Conservation (phyloP, 2,888 invertebrate species). For the Entomobrya proxima region DNA sequence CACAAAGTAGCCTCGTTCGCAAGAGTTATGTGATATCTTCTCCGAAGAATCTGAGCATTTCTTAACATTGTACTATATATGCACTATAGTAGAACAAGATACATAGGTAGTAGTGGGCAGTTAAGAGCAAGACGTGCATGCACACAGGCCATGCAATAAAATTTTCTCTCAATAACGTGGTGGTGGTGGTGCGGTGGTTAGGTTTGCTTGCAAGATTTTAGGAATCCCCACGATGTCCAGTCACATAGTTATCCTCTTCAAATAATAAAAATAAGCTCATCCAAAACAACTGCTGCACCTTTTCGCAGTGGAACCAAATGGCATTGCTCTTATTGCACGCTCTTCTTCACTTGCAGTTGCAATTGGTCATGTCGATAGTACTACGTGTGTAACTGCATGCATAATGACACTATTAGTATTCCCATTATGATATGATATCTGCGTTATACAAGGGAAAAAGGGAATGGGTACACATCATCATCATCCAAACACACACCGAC, state of each 20-base stretch:
- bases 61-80: too few relatives aligned
- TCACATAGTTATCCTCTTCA: slow-evolving; percentile 32
- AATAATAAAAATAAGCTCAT: slow-evolving; percentile 39
- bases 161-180: background rate
- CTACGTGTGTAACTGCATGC: background rate
- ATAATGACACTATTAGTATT: slow-evolving; percentile 34
- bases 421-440: slow-evolving; percentile 33
- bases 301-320: background rate
- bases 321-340: slow-evolving; percentile 25
- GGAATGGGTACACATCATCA: slow-evolving; percentile 24
- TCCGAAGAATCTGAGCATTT: too few relatives aligned
- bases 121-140: slow-evolving; percentile 48
- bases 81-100: too few relatives aligned
- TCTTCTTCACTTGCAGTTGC: slow-evolving; percentile 1
- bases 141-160: slow-evolving; percentile 31
- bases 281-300: background rate
- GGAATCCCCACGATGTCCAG: slow-evolving; percentile 5
- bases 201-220: background rate
- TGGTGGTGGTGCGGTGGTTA: background rate
- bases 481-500: slow-evolving; percentile 11
- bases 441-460: slow-evolving; percentile 8
- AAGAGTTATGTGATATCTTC: slow-evolving; percentile 60
- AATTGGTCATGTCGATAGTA: background rate
- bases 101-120: too few relatives aligned
- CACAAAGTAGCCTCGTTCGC: slow-evolving; percentile 54